Base-by-base conservation (phyloP, 2,797 vertebrate species). In the Jordanella pulchra region DNA sequence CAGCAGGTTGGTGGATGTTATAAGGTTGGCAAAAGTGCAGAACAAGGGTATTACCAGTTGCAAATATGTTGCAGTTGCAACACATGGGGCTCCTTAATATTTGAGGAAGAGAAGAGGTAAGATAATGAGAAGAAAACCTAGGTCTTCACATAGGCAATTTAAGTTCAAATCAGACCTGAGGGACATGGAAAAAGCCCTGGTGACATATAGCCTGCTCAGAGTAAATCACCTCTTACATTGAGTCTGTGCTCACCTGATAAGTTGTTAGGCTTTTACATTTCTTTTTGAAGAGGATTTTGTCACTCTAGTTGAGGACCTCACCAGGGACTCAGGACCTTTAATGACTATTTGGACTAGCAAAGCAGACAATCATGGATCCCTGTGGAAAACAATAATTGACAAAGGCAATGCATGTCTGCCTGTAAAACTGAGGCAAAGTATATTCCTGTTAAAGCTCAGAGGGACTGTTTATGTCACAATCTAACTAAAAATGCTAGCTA, bases 221-320 rank as follows among this genome's bases (percentile, higher is more conserved):
- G 87, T 89, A 93, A 94, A 94, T 94, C 93, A 93, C 91, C 87
- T 89, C 79, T 87, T 89, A 83, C 89, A 90, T 92, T 92, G 89
- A 90, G 90, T 76, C 84, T 90, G 87, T 82, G 69, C 84, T 91
- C 86, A 79, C 88, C 89, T 91, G 91, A 92, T 93, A 92, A 89
- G 77, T 87, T 81, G 81, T 86, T 81, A 67, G 85, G 82, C 79
- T 92, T 92, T 92, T 90, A 92, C 88, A 88, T 94, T 94, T 92
- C 78, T 78, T 80, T 66, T 71, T 77, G 87, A 92, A 93, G 91
- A 84, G 88, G 85, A 75, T 85, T 90, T 91, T 87, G 89, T 89
- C 84, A 83, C 84, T 83, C 69, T 73, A 39, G 75, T 86, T 91
- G 86, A 90, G 83, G 87, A 89, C 83, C 75, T 87, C 84, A 76